phyloP scores from a whole-genome alignment of 2,113 vertebrate genomes.

The Percopsis transmontana region DNA sequence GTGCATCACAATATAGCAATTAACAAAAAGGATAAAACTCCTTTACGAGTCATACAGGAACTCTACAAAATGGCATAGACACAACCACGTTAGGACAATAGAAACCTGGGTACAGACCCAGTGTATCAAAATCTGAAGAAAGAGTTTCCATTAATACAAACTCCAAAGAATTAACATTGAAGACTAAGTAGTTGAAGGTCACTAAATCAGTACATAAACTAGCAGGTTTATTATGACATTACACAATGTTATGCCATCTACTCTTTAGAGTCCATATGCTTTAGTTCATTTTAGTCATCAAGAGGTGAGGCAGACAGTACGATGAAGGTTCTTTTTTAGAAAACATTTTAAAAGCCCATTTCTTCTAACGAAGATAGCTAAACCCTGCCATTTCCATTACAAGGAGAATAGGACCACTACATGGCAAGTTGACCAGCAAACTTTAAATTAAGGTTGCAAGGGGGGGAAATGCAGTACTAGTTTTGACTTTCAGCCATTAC shows the following conservation, averaged over 20 bases:
- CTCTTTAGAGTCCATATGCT: slow-evolving; percentile 61
- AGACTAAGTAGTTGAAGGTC: slow-evolving; percentile 64
- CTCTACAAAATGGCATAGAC: slow-evolving; percentile 76
- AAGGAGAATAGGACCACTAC: slow-evolving; percentile 40
- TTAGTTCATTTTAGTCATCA: slow-evolving; percentile 66
- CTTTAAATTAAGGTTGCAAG: slow-evolving; percentile 57
- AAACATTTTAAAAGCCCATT: slow-evolving; percentile 56
- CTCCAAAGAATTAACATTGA: slow-evolving; percentile 68
- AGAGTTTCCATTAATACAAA: slow-evolving; percentile 64
- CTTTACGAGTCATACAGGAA: slow-evolving; percentile 58
- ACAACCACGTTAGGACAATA: slow-evolving; percentile 66
- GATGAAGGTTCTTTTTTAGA: slow-evolving; percentile 56
- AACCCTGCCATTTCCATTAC: slow-evolving; percentile 65
- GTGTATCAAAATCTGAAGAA: slow-evolving; percentile 62
- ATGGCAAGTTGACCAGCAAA: slow-evolving; percentile 74
- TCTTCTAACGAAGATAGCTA: slow-evolving; percentile 49
- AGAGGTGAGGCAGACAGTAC: slow-evolving; percentile 17
- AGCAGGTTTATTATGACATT: slow-evolving; percentile 59
- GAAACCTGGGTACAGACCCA: slow-evolving; percentile 60
- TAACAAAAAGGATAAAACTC: slow-evolving; percentile 79
- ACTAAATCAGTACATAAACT: slow-evolving; percentile 62
- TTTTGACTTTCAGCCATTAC: slow-evolving; percentile 25
- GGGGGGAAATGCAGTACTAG: slow-evolving; percentile 61
- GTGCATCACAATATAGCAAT: slow-evolving; percentile 68
- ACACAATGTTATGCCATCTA: slow-evolving; percentile 60